Conservation (phyloP, 2,113 vertebrate species). For the Cranoglanis bouderius region DNA sequence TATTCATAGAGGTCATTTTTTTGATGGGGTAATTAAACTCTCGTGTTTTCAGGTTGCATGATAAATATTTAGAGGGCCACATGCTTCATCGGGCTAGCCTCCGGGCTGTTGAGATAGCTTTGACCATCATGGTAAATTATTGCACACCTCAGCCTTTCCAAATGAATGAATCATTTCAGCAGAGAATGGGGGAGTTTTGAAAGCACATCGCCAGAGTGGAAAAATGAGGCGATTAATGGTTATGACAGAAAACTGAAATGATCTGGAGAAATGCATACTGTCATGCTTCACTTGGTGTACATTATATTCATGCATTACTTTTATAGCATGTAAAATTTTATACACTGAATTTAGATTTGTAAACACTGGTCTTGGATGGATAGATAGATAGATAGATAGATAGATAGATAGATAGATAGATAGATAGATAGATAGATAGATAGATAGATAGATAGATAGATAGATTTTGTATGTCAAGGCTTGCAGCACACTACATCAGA, state of each 20-base stretch:
- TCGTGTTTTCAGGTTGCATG: constrained; percentile 50
- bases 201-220: constrained; percentile 10
- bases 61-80: constrained; percentile 61
- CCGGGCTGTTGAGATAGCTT: constrained; percentile 37
- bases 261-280: constrained; percentile 25
- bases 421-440: too few relatives aligned
- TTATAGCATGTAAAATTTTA: neutral
- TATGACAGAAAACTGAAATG: constrained; percentile 14
- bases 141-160: neutral
- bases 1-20: constrained; percentile 64
- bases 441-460: neutral
- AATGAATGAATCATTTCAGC: constrained; percentile 35
- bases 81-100: constrained; percentile 50
- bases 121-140: constrained; percentile 31
- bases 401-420: neutral
- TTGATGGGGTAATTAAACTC: constrained; percentile 60
- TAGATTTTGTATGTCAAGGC: neutral
- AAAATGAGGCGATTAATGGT: constrained; percentile 23
- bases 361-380: neutral
- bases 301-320: neutral
- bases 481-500: neutral
- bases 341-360: neutral
- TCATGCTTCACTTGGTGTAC: neutral
- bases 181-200: neutral
- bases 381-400: neutral